Conservation (phyloP, 2,888 invertebrate genomes). For the Eristalinus sepulchralis region DNA sequence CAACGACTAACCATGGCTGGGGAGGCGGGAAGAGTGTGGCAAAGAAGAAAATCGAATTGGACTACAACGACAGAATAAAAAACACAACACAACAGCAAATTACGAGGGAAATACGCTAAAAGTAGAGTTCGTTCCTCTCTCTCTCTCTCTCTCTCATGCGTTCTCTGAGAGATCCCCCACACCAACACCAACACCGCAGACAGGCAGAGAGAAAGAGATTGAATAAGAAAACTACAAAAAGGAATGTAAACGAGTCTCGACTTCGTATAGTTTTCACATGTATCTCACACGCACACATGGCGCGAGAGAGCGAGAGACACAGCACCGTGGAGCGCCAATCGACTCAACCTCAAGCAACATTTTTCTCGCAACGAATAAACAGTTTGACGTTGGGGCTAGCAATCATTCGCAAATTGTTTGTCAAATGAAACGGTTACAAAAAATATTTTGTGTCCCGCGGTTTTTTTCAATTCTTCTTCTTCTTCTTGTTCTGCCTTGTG, state of each 20-base stretch:
- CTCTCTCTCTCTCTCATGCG: constrained; percentile 7
- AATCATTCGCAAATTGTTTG: constrained; percentile 81
- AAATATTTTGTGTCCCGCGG: constrained; percentile 73
- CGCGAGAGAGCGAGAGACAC: not conserved
- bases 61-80: constrained; percentile 40
- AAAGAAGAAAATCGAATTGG: constrained; percentile 43
- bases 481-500: no score
- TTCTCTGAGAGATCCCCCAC: not conserved
- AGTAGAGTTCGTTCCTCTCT: constrained; percentile 47
- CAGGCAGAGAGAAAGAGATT: constrained; percentile 16
- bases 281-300: not conserved
- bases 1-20: constrained; percentile 31
- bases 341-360: constrained; percentile 11
- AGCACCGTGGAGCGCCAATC: not conserved
- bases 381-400: constrained; percentile 72
- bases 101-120: constrained; percentile 67
- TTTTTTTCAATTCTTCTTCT: constrained; percentile 34
- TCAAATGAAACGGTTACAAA: constrained; percentile 79
- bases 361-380: constrained; percentile 67
- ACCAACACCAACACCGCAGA: constrained; percentile 2
- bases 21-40: constrained; percentile 21
- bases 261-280: constrained; percentile 42
- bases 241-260: constrained; percentile 69
- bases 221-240: constrained; percentile 10
- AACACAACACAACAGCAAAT: constrained; percentile 26